phyloP scores from a whole-genome alignment of 2,797 vertebrate species.

The Silurus aristotelis region DNA sequence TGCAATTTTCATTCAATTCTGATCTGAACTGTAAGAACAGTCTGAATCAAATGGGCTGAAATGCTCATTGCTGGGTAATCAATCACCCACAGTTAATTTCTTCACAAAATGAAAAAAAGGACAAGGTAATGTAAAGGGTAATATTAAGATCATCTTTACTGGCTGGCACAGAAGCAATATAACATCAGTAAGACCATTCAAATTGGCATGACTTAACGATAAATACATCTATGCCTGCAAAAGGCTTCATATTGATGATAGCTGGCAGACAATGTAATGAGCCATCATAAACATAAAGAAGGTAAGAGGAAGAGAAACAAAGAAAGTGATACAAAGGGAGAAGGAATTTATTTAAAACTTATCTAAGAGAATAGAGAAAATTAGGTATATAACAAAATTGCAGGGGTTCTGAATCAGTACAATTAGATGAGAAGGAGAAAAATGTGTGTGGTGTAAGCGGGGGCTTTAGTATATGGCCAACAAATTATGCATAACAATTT shows the following conservation, averaged over 20 bases:
- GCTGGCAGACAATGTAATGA: slow-evolving; percentile 50
- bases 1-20: slow-evolving; percentile 23
- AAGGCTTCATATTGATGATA: slow-evolving; percentile 53
- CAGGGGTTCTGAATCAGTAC: slow-evolving; percentile 63
- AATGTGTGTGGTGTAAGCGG: neutral
- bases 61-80: slow-evolving; percentile 68
- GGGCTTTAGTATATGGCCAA: neutral
- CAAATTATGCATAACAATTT: neutral
- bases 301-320: slow-evolving; percentile 23
- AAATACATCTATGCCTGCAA: slow-evolving; percentile 69
- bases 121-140: neutral
- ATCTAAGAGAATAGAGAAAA: neutral
- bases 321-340: slow-evolving; percentile 40
- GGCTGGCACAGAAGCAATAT: slow-evolving; percentile 61
- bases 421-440: slow-evolving; percentile 60
- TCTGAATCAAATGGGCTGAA: slow-evolving; percentile 54
- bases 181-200: slow-evolving; percentile 65
- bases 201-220: slow-evolving; percentile 75
- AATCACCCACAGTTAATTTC: slow-evolving; percentile 64
- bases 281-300: slow-evolving; percentile 28
- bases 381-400: neutral
- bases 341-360: neutral
- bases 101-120: slow-evolving; percentile 60
- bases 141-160: neutral
- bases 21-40: slow-evolving; percentile 54